Evolutionary conservation across 2,113 vertebrate genomes (phyloP), one percentile per base, ranked within the genome.

Genomic region (Spea bombifrons): DNA sequence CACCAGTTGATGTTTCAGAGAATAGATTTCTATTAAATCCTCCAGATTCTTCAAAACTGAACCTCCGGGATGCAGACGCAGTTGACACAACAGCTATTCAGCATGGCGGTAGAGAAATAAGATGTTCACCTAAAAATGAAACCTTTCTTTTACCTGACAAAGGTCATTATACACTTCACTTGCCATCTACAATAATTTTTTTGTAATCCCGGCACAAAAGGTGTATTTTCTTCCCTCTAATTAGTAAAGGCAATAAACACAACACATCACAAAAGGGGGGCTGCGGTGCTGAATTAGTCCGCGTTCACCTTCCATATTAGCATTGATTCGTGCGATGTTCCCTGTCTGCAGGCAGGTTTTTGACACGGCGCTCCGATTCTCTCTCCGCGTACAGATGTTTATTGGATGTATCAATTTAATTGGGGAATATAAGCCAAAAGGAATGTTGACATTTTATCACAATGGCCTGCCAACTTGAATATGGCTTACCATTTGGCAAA

Each of bases 381-480:
- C 66, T 15, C 66, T 68, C 44, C 12, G 45, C 6, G 12, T 66
- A 9, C 64, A 66, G 64, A 16, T 66, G 64, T 66, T 66, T 66
- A 66, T 66, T 7, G 64, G 64, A 15, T 66, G 45, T 68, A 68
- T 46, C 44, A 46, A 48, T 46, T 68, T 68, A 68, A 68, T 68
- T 68, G 44, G 44, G 9, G 66, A 47, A 68, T 68, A 68, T 68
- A 45, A 15, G 44, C 66, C 66, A 68, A 68, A 47, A 46, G 7
- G 47, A 68, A 12, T 47, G 45, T 46, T 68, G 66, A 68, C 66
- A 68, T 68, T 68, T 45, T 15, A 68, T 47, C 66, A 68, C 66
- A 46, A 10, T 9, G 30, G 13, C 9, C 12, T 68, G 66, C 66
- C 66, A 68, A 68, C 45, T 15, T 10, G 44, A 68, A 68, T 68